A percentile compares a stretch with the other conserved stretches of the same genome.
Evolutionary conservation across 2,888 invertebrate species (phyloP).

Genomic region (Volucella bombylans): DNA sequence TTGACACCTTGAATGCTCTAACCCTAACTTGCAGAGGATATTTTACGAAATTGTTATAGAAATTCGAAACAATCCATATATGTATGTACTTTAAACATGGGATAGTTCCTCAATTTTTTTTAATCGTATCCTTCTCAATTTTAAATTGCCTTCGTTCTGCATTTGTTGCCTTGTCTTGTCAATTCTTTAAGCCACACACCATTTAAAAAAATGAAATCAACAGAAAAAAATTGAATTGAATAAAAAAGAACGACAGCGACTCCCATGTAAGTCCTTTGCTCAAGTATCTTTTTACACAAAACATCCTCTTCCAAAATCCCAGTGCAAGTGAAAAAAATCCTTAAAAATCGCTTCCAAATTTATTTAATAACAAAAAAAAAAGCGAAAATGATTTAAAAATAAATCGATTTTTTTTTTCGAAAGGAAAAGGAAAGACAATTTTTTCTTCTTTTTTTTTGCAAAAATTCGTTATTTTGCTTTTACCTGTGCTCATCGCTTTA

Average conservation of each 20-base stretch:
- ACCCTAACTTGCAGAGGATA: no score
- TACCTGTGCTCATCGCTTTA: constrained; percentile 69
- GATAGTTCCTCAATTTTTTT: no score
- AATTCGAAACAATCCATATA: no score
- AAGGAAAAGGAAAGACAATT: constrained; percentile 24
- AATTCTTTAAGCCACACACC: constrained; percentile 12
- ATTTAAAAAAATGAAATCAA: constrained; percentile 7
- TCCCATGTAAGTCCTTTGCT: constrained; percentile 47
- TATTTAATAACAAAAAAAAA: constrained; percentile 67
- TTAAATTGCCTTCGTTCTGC: background rate
- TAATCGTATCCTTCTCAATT: background rate
- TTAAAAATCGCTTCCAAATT: constrained; percentile 69
- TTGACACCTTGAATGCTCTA: no score
- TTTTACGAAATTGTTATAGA: no score
- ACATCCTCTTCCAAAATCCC: constrained; percentile 30
- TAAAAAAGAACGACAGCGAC: constrained; percentile 14
- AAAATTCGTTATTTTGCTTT: constrained; percentile 56
- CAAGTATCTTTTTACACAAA: constrained; percentile 44
- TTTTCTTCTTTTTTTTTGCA: constrained; percentile 16
- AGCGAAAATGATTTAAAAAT: constrained; percentile 73
- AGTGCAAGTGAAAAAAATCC: constrained; percentile 64
- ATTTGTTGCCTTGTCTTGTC: background rate
- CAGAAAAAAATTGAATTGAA: constrained; percentile 6
- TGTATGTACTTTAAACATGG: no score
- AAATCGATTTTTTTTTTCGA: constrained; percentile 64